Evolutionary conservation across 23 tunicate species (phyloP), one percentile per base, ranked within the genome.

Genomic region (Halocynthia roretzi): DNA sequence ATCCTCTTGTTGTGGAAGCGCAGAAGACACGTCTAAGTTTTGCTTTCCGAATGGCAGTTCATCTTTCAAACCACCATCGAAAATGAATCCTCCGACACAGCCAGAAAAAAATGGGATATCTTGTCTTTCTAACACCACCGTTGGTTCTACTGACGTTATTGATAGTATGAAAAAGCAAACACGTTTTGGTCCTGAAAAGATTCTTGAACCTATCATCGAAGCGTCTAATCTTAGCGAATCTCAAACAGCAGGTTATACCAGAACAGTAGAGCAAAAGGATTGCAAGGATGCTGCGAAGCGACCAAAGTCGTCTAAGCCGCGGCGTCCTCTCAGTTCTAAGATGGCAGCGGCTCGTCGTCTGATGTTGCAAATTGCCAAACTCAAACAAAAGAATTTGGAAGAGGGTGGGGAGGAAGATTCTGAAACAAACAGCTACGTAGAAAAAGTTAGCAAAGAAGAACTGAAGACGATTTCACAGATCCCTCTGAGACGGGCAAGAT

Each of bases 1-100:
- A 20, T 65, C 70, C 19, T 65, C 70, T 10, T 65, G 70, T 15
- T 65, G 31, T 65, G 70, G 70, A 65, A 65, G 70, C 2, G 70
- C 18, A 48, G 70, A 65, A 65, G 70, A 65, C n/a, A 48, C 31
- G n/a, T 0, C 31, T 20, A 15, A 15, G 19, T 20, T 20, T 65
- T 65, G 70, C 19, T 65, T 65, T 11, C 70, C 70, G 22, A 9
- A 15, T 65, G 19, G 19, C 44, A 31, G 44, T 31, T 31, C 44
- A 31, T 31, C 44, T 31, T 31, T 31, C 44, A 31, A 31, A 31
- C 44, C 44, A 4, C 44, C 44, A 31, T 31, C 44, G 44, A 31
- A 31, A 31, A 31, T 31, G 44, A 31, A 31, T 31, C 44, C 44
- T 31, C 44, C 44, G 44, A 31, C 44, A 31, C 44, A 31, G 1